Evolutionary conservation across 2,113 vertebrate species (phyloP), one percentile per base, ranked within the genome.

Genomic region (Syngnathus scovelli): DNA sequence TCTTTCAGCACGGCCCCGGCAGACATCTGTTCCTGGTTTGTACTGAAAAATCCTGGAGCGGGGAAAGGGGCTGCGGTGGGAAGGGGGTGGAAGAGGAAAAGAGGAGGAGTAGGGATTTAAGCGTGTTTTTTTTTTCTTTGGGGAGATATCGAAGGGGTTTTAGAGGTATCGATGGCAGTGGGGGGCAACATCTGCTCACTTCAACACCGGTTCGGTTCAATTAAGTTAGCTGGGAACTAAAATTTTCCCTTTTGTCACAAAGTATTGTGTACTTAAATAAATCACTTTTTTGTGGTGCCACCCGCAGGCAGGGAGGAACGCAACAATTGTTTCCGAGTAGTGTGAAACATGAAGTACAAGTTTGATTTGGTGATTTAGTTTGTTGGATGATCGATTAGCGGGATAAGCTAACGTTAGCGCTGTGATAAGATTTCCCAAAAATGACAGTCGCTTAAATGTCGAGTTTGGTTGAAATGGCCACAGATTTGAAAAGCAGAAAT

Each of bases 11-110:
- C 83, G 70, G 88, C 86, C 86, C 87, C 85, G 70, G 83, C 85
- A 86, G 83, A 91, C 92, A 92, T 91, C 91, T 92, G 91, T 87
- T 91, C 83, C 87, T 91, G 87, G 90, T 93, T 92, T 92, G 89
- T 88, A 87, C 84, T 84, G 89, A 88, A 85, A 85, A 90, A 88
- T 89, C 84, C 88, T 89, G 83, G 74, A 89, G 87, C 83, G 77
- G 78, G 64, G 78, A 79, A 74, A 62, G 79, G 84, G 82, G 76
- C 70, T 81, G 80, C 75, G 84, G 83, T 74, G 78, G 83, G 76
- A 79, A 77, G 67, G 65, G 77, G 70, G 65, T 37, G 72, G 43
- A 68, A 67, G 54, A 79, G 74, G 69, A 74, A 78, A 71, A 74
- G 74, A 74, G 78, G 67, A 68, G 63, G 39, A 59, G 68, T 38